Evolutionary conservation across 2,797 vertebrate species (phyloP).

Genomic region (Enteromius trimaculatus): DNA sequence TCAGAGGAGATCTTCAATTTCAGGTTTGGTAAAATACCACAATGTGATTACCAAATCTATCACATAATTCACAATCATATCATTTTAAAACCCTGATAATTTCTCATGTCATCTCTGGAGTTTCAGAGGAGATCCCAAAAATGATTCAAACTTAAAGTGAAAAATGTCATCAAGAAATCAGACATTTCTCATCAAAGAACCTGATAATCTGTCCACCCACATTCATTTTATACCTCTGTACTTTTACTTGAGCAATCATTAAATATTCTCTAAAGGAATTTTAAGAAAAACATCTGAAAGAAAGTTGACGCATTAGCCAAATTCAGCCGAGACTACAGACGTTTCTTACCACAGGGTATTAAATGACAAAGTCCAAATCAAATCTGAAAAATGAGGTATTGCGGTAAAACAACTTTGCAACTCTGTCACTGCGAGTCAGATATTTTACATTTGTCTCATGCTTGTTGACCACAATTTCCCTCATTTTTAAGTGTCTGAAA

Average conservation of each 20-base stretch:
- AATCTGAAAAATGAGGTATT: constrained; percentile 9
- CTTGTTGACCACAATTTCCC: constrained; percentile 45
- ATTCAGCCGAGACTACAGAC: constrained; percentile 9
- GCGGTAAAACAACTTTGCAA: constrained; percentile 4
- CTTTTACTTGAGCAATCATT: too few relatives aligned
- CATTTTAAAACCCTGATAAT: not conserved
- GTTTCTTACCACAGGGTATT: not conserved
- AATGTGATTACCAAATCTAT: not conserved
- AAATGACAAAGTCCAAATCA: constrained; percentile 22
- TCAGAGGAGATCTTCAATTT: not conserved
- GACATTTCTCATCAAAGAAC: not conserved
- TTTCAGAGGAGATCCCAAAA: not conserved
- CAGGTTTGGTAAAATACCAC: not conserved
- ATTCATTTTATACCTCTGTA: not conserved
- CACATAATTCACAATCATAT: not conserved
- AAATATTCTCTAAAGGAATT: not conserved
- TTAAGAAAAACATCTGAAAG: not conserved
- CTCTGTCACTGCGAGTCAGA: constrained; percentile 29
- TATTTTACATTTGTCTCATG: constrained; percentile 34
- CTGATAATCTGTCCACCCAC: not conserved
- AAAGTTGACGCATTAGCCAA: constrained; percentile 2
- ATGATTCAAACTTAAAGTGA: not conserved
- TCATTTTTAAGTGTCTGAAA: constrained; percentile 36
- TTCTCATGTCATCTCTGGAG: not conserved
- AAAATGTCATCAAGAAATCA: not conserved